Evolutionary conservation across 2,797 vertebrate species (phyloP).

Genomic region (Huso huso): DNA sequence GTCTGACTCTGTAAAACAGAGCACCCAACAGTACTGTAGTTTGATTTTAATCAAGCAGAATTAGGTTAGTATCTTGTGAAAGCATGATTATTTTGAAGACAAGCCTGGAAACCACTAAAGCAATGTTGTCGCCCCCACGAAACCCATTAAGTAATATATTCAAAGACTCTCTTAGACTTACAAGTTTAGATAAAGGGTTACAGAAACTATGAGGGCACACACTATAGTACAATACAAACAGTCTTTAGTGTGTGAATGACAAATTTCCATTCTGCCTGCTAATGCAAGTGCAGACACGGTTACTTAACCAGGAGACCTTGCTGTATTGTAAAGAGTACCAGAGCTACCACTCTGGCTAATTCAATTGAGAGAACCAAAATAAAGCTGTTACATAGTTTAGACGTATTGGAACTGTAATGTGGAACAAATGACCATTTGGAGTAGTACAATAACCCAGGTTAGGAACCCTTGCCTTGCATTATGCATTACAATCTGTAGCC

Average conservation of each 20-base stretch:
- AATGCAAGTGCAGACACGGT: slow-evolving; percentile 22
- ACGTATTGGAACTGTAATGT: too few species aligned
- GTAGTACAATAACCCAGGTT: too few species aligned
- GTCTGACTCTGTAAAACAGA: not conserved
- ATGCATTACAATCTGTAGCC: too few species aligned
- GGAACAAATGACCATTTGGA: too few species aligned
- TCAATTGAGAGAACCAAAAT: slow-evolving; percentile 9
- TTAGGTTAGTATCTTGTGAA: slow-evolving; percentile 1
- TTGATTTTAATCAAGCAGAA: slow-evolving; percentile 1
- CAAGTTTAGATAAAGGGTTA: too few species aligned
- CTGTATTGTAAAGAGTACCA: slow-evolving; percentile 15
- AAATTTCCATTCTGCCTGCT: not conserved
- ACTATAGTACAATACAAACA: too few species aligned
- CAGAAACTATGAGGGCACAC: too few species aligned
- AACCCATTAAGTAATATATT: not conserved
- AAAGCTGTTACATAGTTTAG: too few species aligned
- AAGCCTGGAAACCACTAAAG: not conserved
- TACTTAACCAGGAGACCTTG: slow-evolving; percentile 26
- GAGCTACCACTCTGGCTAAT: slow-evolving; percentile 25
- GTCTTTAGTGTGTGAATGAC: too few species aligned
- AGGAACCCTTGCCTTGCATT: too few species aligned
- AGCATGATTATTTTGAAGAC: slow-evolving; percentile 1
- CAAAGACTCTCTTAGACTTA: too few species aligned
- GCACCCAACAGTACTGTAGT: not conserved
- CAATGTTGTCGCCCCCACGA: not conserved